Conservation (phyloP, 2,888 invertebrate species). For the Toxonevra muliebris region DNA sequence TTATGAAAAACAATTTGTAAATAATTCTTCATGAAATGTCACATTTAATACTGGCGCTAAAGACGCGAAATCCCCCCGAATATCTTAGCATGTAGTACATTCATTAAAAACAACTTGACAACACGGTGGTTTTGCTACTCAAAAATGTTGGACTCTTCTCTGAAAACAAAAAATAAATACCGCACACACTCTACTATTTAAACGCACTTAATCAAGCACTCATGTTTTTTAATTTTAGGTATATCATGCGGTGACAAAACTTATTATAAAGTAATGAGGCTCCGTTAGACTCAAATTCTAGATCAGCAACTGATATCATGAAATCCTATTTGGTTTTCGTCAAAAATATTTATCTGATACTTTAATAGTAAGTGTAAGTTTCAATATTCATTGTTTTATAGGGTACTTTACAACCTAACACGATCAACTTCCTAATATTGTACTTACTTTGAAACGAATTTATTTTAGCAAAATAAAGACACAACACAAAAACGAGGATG, state of each 20-base stretch:
- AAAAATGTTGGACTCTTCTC: not conserved
- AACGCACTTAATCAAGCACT: too few relatives aligned
- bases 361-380: too few relatives aligned
- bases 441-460: too few relatives aligned
- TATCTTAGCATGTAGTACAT: not conserved
- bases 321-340: too few relatives aligned
- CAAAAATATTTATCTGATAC: too few relatives aligned
- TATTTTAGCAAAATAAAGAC: constrained; percentile 13
- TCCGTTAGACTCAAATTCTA: not conserved
- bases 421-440: not conserved
- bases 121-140: constrained; percentile 25
- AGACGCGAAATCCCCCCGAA: constrained; percentile 12
- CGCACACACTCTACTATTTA: not conserved
- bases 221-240: too few relatives aligned
- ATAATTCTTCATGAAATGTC: not conserved
- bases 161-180: not conserved
- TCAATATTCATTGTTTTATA: too few relatives aligned
- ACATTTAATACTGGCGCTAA: constrained; percentile 25
- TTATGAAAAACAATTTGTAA: not conserved
- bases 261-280: not conserved
- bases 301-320: not conserved
- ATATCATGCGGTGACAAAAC: too few relatives aligned
- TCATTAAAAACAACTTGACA: constrained; percentile 31
- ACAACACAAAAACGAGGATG: constrained; percentile 18
- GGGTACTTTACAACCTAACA: not conserved